Evolutionary conservation across 2,888 invertebrate species (phyloP).

Genomic region (Arge pagana): DNA sequence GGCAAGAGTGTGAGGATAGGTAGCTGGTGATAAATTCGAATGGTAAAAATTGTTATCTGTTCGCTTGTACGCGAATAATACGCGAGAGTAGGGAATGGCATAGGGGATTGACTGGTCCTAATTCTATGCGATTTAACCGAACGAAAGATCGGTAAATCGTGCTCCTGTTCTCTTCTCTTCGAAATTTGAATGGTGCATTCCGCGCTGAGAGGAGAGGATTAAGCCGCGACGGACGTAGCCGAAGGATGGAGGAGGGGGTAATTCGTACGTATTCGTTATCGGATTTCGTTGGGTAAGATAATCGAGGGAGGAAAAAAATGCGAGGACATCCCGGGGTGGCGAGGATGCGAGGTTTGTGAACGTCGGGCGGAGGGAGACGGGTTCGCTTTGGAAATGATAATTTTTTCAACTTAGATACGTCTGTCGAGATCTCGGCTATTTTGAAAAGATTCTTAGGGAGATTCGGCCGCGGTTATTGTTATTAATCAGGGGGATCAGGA

Average conservation of each 20-base stretch:
- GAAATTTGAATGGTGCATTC: conserved; percentile 17
- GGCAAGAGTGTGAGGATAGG: neutral
- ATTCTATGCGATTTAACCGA: conserved; percentile 25
- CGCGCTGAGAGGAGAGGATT: conserved; percentile 8
- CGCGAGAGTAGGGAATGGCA: no score
- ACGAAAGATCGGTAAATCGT: conserved; percentile 11
- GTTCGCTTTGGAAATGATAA: conserved; percentile 1
- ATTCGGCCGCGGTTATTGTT: conserved; percentile 3
- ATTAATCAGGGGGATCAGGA: conserved; percentile 11
- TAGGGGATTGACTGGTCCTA: conserved; percentile 14
- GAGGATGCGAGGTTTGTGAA: no score
- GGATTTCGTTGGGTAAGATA: no score
- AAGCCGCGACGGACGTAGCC: neutral
- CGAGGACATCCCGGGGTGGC: no score
- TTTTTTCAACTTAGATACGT: conserved; percentile 7
- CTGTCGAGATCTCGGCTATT: neutral
- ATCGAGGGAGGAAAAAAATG: no score
- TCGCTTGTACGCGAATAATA: no score
- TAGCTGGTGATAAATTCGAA: no score
- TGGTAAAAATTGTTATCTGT: no score
- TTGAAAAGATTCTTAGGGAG: neutral
- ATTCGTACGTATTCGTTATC: conserved; percentile 6
- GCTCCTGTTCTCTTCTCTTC: conserved; percentile 13
- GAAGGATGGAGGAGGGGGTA: conserved; percentile 1
- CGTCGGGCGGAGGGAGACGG: no score